A percentile compares a stretch with the other conserved stretches of the same genome.
Evolutionary conservation across 2,113 vertebrate species (phyloP).

Genomic region (Siniperca knerii): DNA sequence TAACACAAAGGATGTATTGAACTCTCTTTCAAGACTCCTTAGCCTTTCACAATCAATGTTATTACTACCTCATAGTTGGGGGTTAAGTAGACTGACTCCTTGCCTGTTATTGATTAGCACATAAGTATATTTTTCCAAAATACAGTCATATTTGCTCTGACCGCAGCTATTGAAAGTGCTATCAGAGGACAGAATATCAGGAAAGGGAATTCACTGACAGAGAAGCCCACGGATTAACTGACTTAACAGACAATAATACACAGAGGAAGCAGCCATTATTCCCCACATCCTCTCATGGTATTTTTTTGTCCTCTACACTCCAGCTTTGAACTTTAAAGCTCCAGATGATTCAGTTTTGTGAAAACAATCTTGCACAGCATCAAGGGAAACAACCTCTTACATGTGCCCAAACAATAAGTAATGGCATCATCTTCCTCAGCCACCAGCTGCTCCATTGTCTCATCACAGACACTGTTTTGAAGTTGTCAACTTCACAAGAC

Average conservation of each 20-base stretch:
- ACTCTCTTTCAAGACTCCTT: neutral
- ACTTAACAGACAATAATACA: slow-evolving; percentile 60
- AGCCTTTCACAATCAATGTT: slow-evolving; percentile 23
- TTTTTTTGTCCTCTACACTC: slow-evolving; percentile 40
- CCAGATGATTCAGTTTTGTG: slow-evolving; percentile 35
- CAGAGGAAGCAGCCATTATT: slow-evolving; percentile 76
- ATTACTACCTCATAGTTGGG: slow-evolving; percentile 16
- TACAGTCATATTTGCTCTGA: slow-evolving; percentile 21
- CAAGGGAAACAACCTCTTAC: slow-evolving; percentile 45
- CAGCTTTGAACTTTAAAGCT: slow-evolving; percentile 64
- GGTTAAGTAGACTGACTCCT: slow-evolving; percentile 64
- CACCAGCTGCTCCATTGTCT: slow-evolving; percentile 67
- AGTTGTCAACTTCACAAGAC: slow-evolving; percentile 19
- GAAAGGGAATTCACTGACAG: slow-evolving; percentile 62
- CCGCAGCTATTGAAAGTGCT: slow-evolving; percentile 35
- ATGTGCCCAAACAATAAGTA: slow-evolving; percentile 48
- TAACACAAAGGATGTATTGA: neutral
- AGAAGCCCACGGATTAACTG: slow-evolving; percentile 42
- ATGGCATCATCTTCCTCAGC: slow-evolving; percentile 67
- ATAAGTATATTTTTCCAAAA: slow-evolving; percentile 53
- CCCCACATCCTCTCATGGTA: slow-evolving; percentile 62
- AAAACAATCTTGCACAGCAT: slow-evolving; percentile 48
- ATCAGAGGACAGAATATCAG: slow-evolving; percentile 49
- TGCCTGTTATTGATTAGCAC: slow-evolving; percentile 33
- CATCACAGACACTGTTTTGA: neutral